These are phyloP conservation scores for Spea bombifrons DNA, from an alignment of 2,113 vertebrate species.

Conservation along the genomic window DNA sequence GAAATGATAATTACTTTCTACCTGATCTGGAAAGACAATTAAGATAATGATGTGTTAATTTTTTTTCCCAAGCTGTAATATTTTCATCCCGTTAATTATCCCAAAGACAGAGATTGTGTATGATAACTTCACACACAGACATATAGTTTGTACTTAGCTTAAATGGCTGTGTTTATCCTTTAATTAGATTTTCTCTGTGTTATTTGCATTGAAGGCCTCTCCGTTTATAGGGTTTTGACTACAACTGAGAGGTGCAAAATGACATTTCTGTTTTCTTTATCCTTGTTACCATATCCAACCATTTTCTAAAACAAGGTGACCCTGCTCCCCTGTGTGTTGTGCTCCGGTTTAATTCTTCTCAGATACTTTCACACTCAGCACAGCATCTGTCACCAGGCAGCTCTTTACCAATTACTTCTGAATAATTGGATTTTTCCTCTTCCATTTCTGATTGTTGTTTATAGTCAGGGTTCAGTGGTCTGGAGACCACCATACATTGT, in stretches of 20 bases:
- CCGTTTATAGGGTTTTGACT: slow-evolving; percentile 60
- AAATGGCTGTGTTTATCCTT: slow-evolving; percentile 74
- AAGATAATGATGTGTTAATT: slow-evolving; percentile 74
- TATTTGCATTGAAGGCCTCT: slow-evolving; percentile 67
- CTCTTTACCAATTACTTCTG: slow-evolving; percentile 39
- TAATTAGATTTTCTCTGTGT: slow-evolving; percentile 78
- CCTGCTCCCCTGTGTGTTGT: slow-evolving; percentile 33
- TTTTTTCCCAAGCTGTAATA: slow-evolving; percentile 72
- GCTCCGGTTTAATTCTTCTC: slow-evolving; percentile 6
- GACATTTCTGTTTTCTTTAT: slow-evolving; percentile 50
- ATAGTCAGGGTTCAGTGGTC: slow-evolving; percentile 28
- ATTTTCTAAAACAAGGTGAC: slow-evolving; percentile 58
- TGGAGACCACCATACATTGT: slow-evolving; percentile 28
- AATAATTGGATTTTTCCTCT: slow-evolving; percentile 36
- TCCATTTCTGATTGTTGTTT: slow-evolving; percentile 24
- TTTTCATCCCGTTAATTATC: slow-evolving; percentile 78
- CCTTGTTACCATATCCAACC: slow-evolving; percentile 54
- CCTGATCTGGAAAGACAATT: slow-evolving; percentile 78
- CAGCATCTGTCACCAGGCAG: slow-evolving; percentile 32
- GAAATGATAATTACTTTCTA: slow-evolving; percentile 72
- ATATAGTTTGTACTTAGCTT: slow-evolving; percentile 65
- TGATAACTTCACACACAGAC: slow-evolving; percentile 64
- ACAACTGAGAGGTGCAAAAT: slow-evolving; percentile 51
- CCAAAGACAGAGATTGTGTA: slow-evolving; percentile 69
- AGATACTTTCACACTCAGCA: slow-evolving; percentile 27